Base-by-base conservation (phyloP, 2,113 vertebrate genomes). In the Megalops atlanticus region DNA sequence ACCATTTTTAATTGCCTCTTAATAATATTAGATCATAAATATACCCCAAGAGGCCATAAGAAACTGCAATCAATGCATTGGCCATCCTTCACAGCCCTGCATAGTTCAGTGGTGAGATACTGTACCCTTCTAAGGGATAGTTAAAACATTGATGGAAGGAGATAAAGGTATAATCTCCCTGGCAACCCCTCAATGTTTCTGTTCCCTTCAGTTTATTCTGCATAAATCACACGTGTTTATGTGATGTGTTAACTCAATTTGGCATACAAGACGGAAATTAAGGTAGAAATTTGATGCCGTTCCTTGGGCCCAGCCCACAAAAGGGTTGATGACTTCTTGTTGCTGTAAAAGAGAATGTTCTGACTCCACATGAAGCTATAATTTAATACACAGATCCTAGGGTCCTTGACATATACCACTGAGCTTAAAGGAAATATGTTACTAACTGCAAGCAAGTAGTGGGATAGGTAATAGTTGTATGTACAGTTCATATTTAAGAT, bases 251-350 rank as follows among this genome's bases (percentile, higher is more conserved):
- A 24, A 4, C 31, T 7, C 11, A 64, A 8, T 21, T n/a, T 31
- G 58, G n/a, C 31, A 27, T 64, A 64, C 31, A 0, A n/a, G 18
- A 31, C n/a, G 27, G 58, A 27, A 10, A n/a, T 24, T 11, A 64
- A 45, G 43, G 43, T 64, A 31, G 11, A 64, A 64, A 64, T 18
- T 58, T 64, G n/a, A n/a, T 64, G n/a, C n/a, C 7, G 24, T 31
- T 64, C n/a, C 58, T 5, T 31, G 3, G 24, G 58, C 6, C 58
- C 31, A 8, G 58, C 5, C 72, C 79, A 73, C 80, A 1, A 33
- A 82, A 69, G 49, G 68, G 36, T 82, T 77, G 78, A 78, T 82
- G 76, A 64, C 24, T 52, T 24, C 39, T 82, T 47, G 64, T 45
- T 49, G 69, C 31, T 2, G 38, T 38, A 38, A 68, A 40, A 38